These are phyloP conservation scores for Alexandromys fortis DNA, from an alignment of 2,113 vertebrate species.

Conservation along the genomic window DNA sequence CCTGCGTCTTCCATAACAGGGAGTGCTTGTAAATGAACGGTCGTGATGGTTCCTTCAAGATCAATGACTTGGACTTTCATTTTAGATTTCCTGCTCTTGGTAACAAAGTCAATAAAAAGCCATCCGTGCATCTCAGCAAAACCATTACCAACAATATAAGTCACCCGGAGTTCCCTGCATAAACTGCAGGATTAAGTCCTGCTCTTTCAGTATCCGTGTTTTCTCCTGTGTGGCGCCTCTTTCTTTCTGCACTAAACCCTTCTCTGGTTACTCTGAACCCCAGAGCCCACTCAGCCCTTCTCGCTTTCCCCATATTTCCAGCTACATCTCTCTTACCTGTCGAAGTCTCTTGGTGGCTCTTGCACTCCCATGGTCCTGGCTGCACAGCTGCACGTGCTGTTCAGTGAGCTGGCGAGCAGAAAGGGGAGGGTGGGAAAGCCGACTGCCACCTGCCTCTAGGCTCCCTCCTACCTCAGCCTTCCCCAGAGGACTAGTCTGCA, in stretches of 20 bases:
- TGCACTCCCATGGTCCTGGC: neutral
- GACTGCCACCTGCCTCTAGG: neutral
- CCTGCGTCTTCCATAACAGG: neutral
- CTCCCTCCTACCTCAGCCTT: neutral
- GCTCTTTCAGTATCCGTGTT: neutral
- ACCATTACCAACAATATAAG: neutral
- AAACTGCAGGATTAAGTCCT: neutral
- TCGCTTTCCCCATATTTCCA: neutral
- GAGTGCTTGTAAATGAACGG: neutral
- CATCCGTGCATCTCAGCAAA: neutral
- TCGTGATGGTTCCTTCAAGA: neutral
- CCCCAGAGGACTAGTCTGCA: neutral
- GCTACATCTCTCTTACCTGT: neutral
- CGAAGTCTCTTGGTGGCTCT: neutral
- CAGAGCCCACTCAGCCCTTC: neutral
- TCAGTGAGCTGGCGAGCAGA: neutral
- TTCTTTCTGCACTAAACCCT: neutral
- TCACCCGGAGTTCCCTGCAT: neutral
- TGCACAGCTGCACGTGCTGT: neutral
- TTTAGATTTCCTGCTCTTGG: neutral
- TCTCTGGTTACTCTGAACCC: neutral
- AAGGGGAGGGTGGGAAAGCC: neutral
- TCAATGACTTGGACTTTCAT: neutral
- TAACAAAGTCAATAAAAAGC: neutral
- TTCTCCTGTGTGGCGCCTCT: neutral